Evolutionary conservation across 1,140 invertebrate genomes (phyloP), one percentile per base, ranked within the genome.

Genomic region (Brachionus calyciflorus): DNA sequence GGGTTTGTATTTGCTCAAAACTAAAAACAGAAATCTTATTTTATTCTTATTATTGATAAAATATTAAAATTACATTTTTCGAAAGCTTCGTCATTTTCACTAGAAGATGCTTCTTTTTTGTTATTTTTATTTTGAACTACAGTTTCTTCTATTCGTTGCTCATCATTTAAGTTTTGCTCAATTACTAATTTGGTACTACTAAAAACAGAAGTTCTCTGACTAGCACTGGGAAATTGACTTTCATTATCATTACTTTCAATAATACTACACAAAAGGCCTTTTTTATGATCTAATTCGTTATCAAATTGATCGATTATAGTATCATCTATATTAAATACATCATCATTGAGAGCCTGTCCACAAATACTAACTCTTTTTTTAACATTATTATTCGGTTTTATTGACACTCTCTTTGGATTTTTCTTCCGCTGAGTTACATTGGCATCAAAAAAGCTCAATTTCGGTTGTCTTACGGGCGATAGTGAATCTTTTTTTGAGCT

Each of bases 271-370:
- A 73, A 40, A 33, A 73, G 17, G 10, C 69, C 69, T 51, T 55
- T 73, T 51, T 51, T 49, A 4, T 49, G 46, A 40, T 73, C 69
- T 4, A 51, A 21, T 55, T 73, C 69, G 33, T 73, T 73, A 24
- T 73, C 69, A 24, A 51, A 73, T 55, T 73, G 46, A 28, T 73
- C 69, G n/a, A 73, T 19, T 26, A 73, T 73, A 2, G 69, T 51
- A 53, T 73, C 69, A 40, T 73, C 69, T 51, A 73, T 73, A 51
- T 73, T 73, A 28, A 73, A 55, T n/a, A 73, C 46, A 55, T 73
- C 26, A 51, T 73, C 69, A 73, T 24, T 51, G 1, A 73, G 30
- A 41, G 46, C 69, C 19, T 51, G 46, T 6, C 69, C 69, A 51
- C 69, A 73, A 17, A 73, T 73, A 28, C 69, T 73, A 1, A 73